Base-by-base conservation (phyloP, 2,113 vertebrate species). In the Atherinomorus stipes region DNA sequence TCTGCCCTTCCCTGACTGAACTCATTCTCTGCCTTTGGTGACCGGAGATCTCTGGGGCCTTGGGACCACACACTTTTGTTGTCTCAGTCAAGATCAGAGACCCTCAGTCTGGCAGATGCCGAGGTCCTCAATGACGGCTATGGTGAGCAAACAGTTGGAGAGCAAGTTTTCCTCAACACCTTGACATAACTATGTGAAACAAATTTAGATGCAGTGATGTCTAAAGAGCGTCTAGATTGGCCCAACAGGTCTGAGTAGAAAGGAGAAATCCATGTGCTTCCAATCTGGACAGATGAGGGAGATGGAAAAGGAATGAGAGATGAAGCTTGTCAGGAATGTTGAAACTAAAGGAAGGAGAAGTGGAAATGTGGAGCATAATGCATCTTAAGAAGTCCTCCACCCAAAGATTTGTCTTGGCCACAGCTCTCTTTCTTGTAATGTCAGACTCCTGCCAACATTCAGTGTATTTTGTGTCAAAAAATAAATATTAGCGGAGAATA, bases 51-150 rank as follows among this genome's bases (percentile, higher is more conserved):
- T 85, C 74, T 51, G 75, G 66, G 81, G 74, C 65, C 3, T 34
- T 64, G 81, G 71, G 80, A 84, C 80, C 81, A 67, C 83, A 77
- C 85, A 83, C 68, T 70, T 84, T 79, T 83, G 76, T 85, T 84
- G 83, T 85, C 64, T 83, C 76, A 64, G 54, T 44, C 56, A 58
- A 83, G 79, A 91, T 90, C 81, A 89, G 86, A 89, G 80, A 21
- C 49, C 15, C 19, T 61, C 45, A 19, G 81, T 64, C 74, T 73
- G 83, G 81, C 76, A 79, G 79, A 57, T 65, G 68, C 71, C 82
- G 58, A 70, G 65, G 65, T n/a, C 60, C 75, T 73, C 18, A 25
- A 59, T 47, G 59, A 77, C 82, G 83, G 54, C 78, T 47, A 10
- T 1, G 26, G 51, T 1, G 22, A 57, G 34, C 31, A 15, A 8